Conservation (phyloP, 1,140 invertebrate species). For the Drosophila watanabei region DNA sequence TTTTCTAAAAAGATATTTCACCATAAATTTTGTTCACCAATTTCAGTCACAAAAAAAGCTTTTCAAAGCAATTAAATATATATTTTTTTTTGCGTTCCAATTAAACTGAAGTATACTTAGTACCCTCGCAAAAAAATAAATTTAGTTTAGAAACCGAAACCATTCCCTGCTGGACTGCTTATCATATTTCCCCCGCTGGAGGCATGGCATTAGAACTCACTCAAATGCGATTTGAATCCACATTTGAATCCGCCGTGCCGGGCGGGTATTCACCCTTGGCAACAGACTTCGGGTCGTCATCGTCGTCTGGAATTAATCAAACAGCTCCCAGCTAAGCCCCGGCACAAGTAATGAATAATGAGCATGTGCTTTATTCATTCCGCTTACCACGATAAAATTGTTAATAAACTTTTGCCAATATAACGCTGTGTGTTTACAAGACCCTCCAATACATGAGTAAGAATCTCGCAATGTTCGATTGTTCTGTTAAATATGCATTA, state of each 20-base stretch:
- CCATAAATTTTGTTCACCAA: background rate
- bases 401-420: constrained; percentile 42
- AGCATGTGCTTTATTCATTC: constrained; percentile 24
- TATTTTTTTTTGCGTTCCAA: background rate
- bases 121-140: background rate
- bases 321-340: constrained; percentile 29
- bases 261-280: constrained; percentile 40
- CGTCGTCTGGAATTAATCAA: constrained; percentile 44
- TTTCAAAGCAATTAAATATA: constrained; percentile 14
- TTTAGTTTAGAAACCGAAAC: background rate
- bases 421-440: constrained; percentile 24
- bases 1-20: background rate
- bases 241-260: constrained; percentile 9
- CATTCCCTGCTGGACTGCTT: background rate
- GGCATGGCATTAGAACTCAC: constrained; percentile 10
- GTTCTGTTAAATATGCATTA: constrained; percentile 54
- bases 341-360: constrained; percentile 46
- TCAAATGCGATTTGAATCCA: constrained; percentile 17
- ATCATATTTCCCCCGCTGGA: background rate
- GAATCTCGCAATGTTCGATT: constrained; percentile 31
- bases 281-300: constrained; percentile 24
- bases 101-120: background rate
- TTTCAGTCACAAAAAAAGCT: background rate
- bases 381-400: constrained; percentile 41
- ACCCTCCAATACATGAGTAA: constrained; percentile 22